phyloP scores from a whole-genome alignment of 2,888 invertebrate species.

The Torymus texanus region DNA sequence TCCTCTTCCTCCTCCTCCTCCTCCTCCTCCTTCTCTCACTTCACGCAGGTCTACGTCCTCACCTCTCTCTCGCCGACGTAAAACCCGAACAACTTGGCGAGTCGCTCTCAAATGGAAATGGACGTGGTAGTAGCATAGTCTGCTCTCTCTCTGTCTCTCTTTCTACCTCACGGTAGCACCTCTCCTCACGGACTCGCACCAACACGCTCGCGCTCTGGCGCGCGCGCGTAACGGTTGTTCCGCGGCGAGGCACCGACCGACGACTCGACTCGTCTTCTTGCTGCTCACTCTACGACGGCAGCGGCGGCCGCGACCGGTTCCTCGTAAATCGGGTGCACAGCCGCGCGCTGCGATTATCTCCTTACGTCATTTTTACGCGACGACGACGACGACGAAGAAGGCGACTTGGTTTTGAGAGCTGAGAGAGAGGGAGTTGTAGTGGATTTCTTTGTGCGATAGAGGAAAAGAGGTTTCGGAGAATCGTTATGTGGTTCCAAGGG shows the following conservation, averaged over 20 bases:
- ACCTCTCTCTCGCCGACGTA: too few species aligned
- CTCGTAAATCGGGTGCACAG: constrained; percentile 55
- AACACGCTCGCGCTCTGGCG: constrained; percentile 5
- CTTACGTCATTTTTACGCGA: constrained; percentile 58
- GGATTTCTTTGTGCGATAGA: constrained; percentile 21
- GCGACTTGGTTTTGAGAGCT: constrained; percentile 16
- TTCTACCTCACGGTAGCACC: constrained; percentile 8
- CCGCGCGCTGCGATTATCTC: constrained; percentile 28
- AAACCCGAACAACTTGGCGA: not conserved
- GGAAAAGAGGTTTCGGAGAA: constrained; percentile 5
- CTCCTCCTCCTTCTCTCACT: too few species aligned
- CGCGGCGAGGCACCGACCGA: constrained; percentile 32
- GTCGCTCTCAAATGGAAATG: too few species aligned
- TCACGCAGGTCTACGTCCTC: too few species aligned
- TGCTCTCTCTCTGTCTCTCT: constrained; percentile 1
- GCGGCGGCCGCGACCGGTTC: constrained; percentile 60
- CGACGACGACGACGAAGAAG: too few species aligned
- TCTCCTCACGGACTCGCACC: not conserved
- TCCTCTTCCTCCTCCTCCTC: too few species aligned
- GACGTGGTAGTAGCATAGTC: not conserved
- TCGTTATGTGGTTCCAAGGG: not conserved
- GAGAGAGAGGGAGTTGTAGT: not conserved
- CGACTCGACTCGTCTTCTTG: too few species aligned
- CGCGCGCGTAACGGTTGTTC: constrained; percentile 60
- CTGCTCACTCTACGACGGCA: not conserved